Evolutionary conservation across 37 sponge, comb jelly and placozoan genomes (phyloP), one percentile per base, ranked within the genome.

Genomic region (Mnemiopsis leidyi): DNA sequence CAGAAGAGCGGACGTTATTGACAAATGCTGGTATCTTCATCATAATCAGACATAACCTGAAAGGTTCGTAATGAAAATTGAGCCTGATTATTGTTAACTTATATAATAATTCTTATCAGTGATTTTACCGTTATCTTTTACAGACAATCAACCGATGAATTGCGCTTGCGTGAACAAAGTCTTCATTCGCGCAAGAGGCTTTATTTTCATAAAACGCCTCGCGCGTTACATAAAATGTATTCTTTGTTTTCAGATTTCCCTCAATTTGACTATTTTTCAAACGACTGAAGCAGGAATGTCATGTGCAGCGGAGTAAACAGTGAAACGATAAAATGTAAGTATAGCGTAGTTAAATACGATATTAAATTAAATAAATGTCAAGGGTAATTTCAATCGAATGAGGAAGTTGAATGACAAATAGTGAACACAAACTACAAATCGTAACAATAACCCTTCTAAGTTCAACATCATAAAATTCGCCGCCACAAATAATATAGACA

Each of bases 1-100:
- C 38, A 85, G 90, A 40, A 28, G 36, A 36, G 2, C 61, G 40
- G 61, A 85, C 61, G 25, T 85, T 85, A 3, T 21, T 23, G 0
- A 85, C 90, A 32, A 77, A 33, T n/a, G 61, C 9, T 0, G 90
- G 90, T 25, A 85, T 37, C 35, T 85, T 85, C 90, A 85, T 85
- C 28, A 3, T 69, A 23, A 69, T 20, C 24, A 69, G 29, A 69
- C 73, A 69, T 69, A 21, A 23, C 73, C 73, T 69, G 28, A 20
- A 69, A 69, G 3, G 73, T n/a, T 48, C 13, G 61, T 48, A 48
- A 48, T 48, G n/a, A n/a, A n/a, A n/a, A n/a, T n/a, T n/a, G n/a
- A n/a, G n/a, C n/a, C n/a, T n/a, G n/a, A n/a, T n/a, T n/a, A n/a
- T n/a, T n/a, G n/a, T n/a, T n/a, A n/a, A n/a, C n/a, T n/a, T n/a